Evolutionary conservation across 2,888 invertebrate species (phyloP).

Genomic region (Auanema freiburgensis): DNA sequence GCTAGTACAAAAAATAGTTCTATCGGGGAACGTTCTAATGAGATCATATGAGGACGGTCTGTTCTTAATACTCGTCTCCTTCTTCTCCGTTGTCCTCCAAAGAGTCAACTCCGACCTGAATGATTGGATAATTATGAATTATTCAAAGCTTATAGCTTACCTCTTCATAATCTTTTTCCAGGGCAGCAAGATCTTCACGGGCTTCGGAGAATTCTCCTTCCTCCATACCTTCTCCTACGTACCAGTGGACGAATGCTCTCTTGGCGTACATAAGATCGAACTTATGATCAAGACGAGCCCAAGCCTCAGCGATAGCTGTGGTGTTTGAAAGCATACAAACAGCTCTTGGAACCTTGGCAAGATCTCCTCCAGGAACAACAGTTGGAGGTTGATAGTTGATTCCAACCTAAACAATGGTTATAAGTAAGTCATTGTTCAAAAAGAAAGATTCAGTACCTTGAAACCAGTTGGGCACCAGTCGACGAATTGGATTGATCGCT

Average conservation of each 20-base stretch:
- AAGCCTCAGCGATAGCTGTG: slow-evolving; percentile 74
- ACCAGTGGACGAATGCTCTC: slow-evolving; percentile 69
- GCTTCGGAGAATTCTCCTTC: slow-evolving; percentile 63
- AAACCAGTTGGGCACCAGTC: slow-evolving; percentile 63
- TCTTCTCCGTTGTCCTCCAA: slow-evolving; percentile 51
- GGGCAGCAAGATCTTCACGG: slow-evolving; percentile 54
- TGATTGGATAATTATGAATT: not conserved
- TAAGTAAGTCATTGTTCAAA: not conserved
- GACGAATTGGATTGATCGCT: slow-evolving; percentile 61
- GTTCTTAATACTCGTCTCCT: slow-evolving; percentile 46
- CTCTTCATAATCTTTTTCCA: slow-evolving; percentile 55
- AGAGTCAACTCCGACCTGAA: slow-evolving; percentile 59
- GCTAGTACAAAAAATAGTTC: too few relatives aligned
- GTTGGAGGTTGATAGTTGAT: slow-evolving; percentile 69
- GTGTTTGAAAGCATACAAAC: slow-evolving; percentile 76
- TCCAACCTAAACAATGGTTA: slow-evolving; percentile 66
- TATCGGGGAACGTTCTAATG: slow-evolving; percentile 2
- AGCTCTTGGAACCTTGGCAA: slow-evolving; percentile 73
- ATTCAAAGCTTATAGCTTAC: not conserved
- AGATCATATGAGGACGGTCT: slow-evolving; percentile 1
- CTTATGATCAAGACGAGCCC: slow-evolving; percentile 79
- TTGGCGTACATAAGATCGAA: slow-evolving; percentile 73
- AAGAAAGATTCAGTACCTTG: slow-evolving; percentile 40
- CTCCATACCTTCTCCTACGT: slow-evolving; percentile 65
- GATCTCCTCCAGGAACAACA: slow-evolving; percentile 89